phyloP scores from a whole-genome alignment of 2,113 vertebrate genomes.

The Mobula hypostoma region DNA sequence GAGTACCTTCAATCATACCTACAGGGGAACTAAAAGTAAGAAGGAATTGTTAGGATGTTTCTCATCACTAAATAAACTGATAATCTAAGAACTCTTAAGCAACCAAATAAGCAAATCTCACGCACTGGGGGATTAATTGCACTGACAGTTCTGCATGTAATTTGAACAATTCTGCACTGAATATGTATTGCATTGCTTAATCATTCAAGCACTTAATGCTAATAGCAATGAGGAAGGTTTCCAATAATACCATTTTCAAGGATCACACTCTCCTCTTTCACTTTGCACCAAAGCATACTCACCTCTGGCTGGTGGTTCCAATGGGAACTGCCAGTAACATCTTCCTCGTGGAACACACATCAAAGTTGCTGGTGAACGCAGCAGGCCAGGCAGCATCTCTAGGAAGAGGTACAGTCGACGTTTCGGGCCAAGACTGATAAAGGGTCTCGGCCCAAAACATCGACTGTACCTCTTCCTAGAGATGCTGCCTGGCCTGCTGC shows the following conservation, averaged over 20 bases:
- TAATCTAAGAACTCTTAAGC: not conserved
- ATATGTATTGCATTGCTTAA: not conserved
- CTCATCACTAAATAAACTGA: not conserved
- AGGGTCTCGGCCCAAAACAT: too few relatives aligned
- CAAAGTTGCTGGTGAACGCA: too few relatives aligned
- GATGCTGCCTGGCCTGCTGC: too few relatives aligned
- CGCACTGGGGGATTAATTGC: too few relatives aligned
- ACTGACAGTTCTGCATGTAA: not conserved
- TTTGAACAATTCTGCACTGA: not conserved
- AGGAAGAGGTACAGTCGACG: too few relatives aligned
- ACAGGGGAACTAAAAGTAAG: constrained; percentile 73
- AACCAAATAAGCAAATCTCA: not conserved
- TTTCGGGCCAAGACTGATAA: too few relatives aligned
- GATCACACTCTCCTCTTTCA: not conserved
- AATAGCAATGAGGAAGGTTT: not conserved
- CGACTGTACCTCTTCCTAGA: too few relatives aligned
- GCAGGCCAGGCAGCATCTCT: too few relatives aligned
- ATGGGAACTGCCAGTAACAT: too few relatives aligned
- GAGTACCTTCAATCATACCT: constrained; percentile 95
- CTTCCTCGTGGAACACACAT: too few relatives aligned
- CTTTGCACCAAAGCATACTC: not conserved
- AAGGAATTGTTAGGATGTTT: not conserved
- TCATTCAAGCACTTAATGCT: too few relatives aligned
- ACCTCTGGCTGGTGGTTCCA: not conserved
- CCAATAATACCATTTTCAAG: not conserved